These are phyloP conservation scores for Eciton burchellii DNA, from an alignment of 1,140 invertebrate genomes.

Conservation along the genomic window DNA sequence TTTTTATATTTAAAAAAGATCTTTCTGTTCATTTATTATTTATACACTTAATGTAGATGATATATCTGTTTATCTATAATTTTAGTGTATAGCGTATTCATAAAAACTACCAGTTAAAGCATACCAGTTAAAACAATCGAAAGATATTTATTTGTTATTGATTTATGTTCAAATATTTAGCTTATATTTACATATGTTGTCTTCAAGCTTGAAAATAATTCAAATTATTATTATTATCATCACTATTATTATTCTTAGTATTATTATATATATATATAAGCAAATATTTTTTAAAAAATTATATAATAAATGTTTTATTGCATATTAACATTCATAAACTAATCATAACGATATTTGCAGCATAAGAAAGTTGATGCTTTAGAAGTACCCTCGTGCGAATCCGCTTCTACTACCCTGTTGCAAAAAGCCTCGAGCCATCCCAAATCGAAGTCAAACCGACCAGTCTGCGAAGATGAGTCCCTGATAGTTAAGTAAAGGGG, in stretches of 20 bases:
- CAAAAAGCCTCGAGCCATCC: slow-evolving; percentile 75
- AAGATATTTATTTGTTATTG: too few species aligned
- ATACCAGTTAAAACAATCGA: too few species aligned
- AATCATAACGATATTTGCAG: not conserved
- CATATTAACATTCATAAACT: not conserved
- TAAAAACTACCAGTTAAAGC: too few species aligned
- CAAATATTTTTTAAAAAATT: too few species aligned
- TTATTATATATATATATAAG: not conserved
- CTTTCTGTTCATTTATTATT: too few species aligned
- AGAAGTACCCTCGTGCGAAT: slow-evolving; percentile 42
- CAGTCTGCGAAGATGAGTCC: slow-evolving; percentile 21
- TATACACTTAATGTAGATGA: too few species aligned
- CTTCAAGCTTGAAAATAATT: not conserved
- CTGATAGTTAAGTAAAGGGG: slow-evolving; percentile 49
- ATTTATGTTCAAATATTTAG: too few species aligned
- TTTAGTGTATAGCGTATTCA: too few species aligned
- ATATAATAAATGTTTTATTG: not conserved
- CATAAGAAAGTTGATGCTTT: not conserved
- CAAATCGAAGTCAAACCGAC: slow-evolving; percentile 67
- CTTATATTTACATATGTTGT: not conserved
- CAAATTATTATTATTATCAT: not conserved
- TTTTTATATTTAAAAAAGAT: too few species aligned
- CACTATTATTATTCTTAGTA: too few species aligned
- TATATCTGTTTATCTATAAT: too few species aligned
- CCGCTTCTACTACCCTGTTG: slow-evolving; percentile 68